Conservation (phyloP, 2,888 invertebrate genomes). For the Ligdia adustata region DNA sequence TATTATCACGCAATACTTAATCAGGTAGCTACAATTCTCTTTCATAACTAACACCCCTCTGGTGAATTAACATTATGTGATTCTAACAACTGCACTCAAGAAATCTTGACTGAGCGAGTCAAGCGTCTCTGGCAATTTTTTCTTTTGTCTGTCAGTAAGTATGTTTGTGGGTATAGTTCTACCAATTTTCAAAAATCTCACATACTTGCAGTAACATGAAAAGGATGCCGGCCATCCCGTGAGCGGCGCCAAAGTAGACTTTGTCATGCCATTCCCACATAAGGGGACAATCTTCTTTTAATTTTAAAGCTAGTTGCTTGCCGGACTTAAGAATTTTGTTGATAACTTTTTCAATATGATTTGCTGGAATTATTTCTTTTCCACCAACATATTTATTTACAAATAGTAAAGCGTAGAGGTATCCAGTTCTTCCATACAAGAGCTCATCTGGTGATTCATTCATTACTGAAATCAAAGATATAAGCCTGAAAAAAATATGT, state of each 20-base stretch:
- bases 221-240: constrained; percentile 94
- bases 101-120: too few species aligned
- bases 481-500: constrained; percentile 74
- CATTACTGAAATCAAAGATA: constrained; percentile 80
- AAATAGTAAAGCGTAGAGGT: constrained; percentile 90
- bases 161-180: too few species aligned
- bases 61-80: too few species aligned
- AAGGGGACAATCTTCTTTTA: constrained; percentile 85
- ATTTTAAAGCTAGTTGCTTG: constrained; percentile 79
- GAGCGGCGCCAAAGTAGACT: constrained; percentile 94
- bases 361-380: constrained; percentile 82
- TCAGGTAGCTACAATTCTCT: too few species aligned
- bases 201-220: constrained; percentile 91
- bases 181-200: too few species aligned
- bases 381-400: constrained; percentile 86
- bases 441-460: constrained; percentile 90
- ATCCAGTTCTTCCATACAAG: constrained; percentile 93
- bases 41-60: too few species aligned
- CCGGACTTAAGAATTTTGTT: constrained; percentile 86
- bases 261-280: constrained; percentile 95
- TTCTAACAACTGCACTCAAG: too few species aligned
- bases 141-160: too few species aligned
- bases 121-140: too few species aligned
- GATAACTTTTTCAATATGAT: constrained; percentile 86
- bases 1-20: too few species aligned